Conservation (phyloP, 2,888 invertebrate genomes). For the Creontiades dilutus region DNA sequence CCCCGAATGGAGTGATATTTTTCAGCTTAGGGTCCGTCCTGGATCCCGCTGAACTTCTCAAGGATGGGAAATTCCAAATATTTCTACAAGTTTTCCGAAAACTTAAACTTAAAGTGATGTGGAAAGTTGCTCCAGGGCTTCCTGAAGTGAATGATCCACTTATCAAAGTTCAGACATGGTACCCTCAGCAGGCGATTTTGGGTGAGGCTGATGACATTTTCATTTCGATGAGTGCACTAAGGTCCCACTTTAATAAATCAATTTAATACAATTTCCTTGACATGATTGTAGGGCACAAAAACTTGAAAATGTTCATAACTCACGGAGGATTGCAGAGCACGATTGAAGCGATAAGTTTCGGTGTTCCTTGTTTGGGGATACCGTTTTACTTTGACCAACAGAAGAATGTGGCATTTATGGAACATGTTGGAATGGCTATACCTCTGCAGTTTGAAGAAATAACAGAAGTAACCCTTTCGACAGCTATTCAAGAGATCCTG, state of each 20-base stretch:
- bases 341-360: conserved; percentile 75
- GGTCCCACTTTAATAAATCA: not conserved
- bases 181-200: conserved; percentile 67
- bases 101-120: conserved; percentile 88
- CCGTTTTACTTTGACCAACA: conserved; percentile 77
- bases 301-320: conserved; percentile 75
- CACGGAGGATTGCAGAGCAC: conserved; percentile 75
- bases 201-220: conserved; percentile 29
- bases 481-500: conserved; percentile 78
- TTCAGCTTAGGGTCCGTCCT: conserved; percentile 93
- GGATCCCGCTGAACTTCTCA: conserved; percentile 86
- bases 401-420: conserved; percentile 78
- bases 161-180: conserved; percentile 66
- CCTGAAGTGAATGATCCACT: conserved; percentile 37
- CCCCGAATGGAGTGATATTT: conserved; percentile 85
- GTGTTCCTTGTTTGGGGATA: conserved; percentile 75
- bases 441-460: conserved; percentile 78
- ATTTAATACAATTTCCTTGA: not conserved
- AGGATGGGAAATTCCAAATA: conserved; percentile 81
- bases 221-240: not conserved
- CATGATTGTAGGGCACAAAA: conserved; percentile 76
- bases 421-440: conserved; percentile 78
- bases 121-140: conserved; percentile 87
- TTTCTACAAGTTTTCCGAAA: conserved; percentile 86
- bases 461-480: conserved; percentile 76